Percentiles rank a stretch among this genome's conserved stretches.
These are phyloP conservation scores for Lagopus leucura DNA, from an alignment of 2,113 vertebrate species.

Conservation along the genomic window DNA sequence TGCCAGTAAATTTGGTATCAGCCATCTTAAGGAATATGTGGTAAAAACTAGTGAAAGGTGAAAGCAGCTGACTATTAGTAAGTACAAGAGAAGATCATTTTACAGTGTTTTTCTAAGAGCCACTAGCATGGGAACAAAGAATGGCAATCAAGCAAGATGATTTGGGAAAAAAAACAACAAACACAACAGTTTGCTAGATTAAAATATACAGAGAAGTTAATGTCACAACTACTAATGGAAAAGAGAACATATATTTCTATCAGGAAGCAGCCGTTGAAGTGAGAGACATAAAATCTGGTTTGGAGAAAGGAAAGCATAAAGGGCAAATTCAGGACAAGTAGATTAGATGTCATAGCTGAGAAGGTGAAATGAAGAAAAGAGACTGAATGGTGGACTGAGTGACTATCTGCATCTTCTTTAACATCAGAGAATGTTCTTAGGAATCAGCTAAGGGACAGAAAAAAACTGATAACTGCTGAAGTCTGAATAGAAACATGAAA, in stretches of 20 bases:
- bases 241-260: not conserved
- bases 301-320: not conserved
- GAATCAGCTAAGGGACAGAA: not conserved
- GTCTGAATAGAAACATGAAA: not conserved
- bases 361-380: not conserved
- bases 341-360: not conserved
- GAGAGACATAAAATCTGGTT: not conserved
- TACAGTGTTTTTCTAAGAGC: not conserved
- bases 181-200: not conserved
- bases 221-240: not conserved
- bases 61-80: not conserved
- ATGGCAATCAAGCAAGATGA: not conserved
- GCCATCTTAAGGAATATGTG: not conserved
- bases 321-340: not conserved
- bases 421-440: not conserved
- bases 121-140: not conserved
- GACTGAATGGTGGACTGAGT: not conserved
- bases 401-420: not conserved
- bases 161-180: not conserved
- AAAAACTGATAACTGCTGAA: not conserved
- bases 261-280: not conserved
- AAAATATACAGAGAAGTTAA: not conserved
- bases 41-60: conserved; percentile 1
- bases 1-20: conserved; percentile 16
- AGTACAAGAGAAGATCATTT: not conserved